phyloP scores from a whole-genome alignment of 2,797 vertebrate species.

The Microctenopoma stevenorrisi region DNA sequence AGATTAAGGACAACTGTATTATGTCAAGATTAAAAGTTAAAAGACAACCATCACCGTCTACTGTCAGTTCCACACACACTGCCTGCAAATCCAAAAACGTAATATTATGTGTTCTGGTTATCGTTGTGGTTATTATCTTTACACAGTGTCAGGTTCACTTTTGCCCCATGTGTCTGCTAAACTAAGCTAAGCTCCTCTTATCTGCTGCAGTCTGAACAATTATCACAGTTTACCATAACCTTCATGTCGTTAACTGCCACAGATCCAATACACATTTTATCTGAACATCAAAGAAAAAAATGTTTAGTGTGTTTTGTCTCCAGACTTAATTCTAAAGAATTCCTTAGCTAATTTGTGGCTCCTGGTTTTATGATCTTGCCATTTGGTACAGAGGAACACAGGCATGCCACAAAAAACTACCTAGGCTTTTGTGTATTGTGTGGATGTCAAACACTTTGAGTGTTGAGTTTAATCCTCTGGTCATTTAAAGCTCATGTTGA shows the following conservation, averaged over 20 bases:
- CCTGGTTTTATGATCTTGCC: constrained; percentile 36
- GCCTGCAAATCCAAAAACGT: neutral
- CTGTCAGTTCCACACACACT: neutral
- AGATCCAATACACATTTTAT: constrained; percentile 37
- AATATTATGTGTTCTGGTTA: neutral
- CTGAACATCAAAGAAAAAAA: constrained; percentile 22
- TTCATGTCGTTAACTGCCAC: constrained; percentile 4
- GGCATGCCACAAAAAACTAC: constrained; percentile 24
- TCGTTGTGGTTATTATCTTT: constrained; percentile 5
- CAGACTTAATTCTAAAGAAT: constrained; percentile 32
- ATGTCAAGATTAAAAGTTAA: constrained; percentile 1
- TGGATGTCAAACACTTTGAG: constrained; percentile 25
- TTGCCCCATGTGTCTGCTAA: neutral
- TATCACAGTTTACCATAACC: neutral
- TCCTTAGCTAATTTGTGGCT: constrained; percentile 52
- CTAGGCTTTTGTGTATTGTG: neutral
- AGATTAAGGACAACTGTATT: neutral
- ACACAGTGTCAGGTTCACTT: neutral
- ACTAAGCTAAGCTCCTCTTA: neutral
- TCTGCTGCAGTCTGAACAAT: neutral
- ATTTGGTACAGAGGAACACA: constrained; percentile 24
- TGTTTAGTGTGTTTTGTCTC: constrained; percentile 37
- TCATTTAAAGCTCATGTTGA: constrained; percentile 26
- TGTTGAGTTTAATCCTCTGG: constrained; percentile 26
- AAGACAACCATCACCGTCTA: constrained; percentile 14